These are phyloP conservation scores for Tethya wilhelma DNA, from an alignment of 37 sponge, comb jelly and placozoan genomes.

Conservation along the genomic window DNA sequence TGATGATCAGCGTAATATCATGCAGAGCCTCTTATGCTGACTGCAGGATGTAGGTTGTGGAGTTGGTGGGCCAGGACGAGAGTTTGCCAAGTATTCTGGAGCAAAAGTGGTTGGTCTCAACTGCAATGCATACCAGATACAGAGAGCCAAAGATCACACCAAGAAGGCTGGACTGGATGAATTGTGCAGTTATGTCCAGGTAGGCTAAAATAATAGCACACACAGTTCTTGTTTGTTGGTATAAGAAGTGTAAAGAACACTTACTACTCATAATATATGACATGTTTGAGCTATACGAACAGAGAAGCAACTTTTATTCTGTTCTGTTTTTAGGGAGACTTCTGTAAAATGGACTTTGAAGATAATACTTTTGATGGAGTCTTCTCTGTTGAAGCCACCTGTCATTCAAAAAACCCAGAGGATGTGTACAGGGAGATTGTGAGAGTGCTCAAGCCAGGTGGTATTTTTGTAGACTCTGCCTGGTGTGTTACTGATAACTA, in stretches of 20 bases:
- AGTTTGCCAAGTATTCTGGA: conserved; percentile 45
- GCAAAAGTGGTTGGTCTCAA: conserved; percentile 70
- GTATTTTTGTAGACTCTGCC: conserved; percentile 37
- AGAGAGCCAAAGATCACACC: conserved; percentile 41
- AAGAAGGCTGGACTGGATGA: conserved; percentile 32
- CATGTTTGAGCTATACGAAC: background rate
- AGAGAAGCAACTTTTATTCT: background rate
- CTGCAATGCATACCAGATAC: conserved; percentile 63
- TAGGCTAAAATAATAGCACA: background rate
- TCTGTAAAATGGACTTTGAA: conserved; percentile 53
- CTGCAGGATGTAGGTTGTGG: conserved; percentile 82
- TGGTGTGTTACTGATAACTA: conserved; percentile 79
- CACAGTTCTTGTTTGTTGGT: background rate
- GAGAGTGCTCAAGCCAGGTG: conserved; percentile 80
- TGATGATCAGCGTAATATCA: background rate
- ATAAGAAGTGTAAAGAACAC: background rate
- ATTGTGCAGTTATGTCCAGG: conserved; percentile 30
- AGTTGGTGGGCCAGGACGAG: conserved; percentile 74
- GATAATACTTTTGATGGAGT: conserved; percentile 76
- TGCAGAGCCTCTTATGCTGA: background rate
- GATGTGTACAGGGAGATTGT: conserved; percentile 59
- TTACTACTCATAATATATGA: no score
- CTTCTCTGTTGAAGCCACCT: conserved; percentile 69
- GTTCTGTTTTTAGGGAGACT: conserved; percentile 61
- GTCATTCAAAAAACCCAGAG: conserved; percentile 48